Evolutionary conservation across 2,113 vertebrate genomes (phyloP).

Genomic region (Platanista minor): DNA sequence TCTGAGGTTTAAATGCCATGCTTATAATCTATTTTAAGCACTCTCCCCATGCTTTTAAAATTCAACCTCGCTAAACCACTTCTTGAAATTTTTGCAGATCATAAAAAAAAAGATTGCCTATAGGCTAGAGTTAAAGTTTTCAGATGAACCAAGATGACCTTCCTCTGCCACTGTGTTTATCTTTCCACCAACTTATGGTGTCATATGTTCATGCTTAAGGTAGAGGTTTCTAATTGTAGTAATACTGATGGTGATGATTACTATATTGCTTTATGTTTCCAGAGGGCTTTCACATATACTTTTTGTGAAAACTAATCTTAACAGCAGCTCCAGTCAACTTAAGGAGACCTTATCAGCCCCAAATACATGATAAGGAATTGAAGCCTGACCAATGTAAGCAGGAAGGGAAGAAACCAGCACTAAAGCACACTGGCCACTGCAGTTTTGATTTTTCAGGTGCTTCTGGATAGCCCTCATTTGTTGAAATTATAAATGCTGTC

Average conservation of each 20-base stretch:
- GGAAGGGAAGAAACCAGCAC: neutral
- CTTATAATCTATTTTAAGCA: slow-evolving; percentile 21
- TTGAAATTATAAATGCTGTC: neutral
- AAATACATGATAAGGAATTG: neutral
- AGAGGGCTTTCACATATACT: neutral
- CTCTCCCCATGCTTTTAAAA: slow-evolving; percentile 27
- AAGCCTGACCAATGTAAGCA: neutral
- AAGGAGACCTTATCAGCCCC: neutral
- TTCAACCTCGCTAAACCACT: slow-evolving; percentile 15
- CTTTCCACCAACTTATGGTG: neutral
- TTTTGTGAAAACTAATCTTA: neutral
- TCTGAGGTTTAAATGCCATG: slow-evolving; percentile 8
- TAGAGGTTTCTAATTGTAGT: neutral
- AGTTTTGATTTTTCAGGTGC: neutral
- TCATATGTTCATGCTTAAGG: neutral
- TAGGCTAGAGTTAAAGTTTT: slow-evolving; percentile 5
- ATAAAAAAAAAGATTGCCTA: neutral
- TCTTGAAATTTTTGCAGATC: neutral
- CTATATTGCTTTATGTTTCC: neutral
- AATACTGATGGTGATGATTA: neutral
- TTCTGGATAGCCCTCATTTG: neutral
- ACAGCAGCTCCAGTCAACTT: neutral
- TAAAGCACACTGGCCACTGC: neutral
- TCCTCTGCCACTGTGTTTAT: neutral
- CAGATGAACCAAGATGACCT: neutral